Conservation (phyloP, 1,140 invertebrate species). For the Pseudachorutes palmiensis region DNA sequence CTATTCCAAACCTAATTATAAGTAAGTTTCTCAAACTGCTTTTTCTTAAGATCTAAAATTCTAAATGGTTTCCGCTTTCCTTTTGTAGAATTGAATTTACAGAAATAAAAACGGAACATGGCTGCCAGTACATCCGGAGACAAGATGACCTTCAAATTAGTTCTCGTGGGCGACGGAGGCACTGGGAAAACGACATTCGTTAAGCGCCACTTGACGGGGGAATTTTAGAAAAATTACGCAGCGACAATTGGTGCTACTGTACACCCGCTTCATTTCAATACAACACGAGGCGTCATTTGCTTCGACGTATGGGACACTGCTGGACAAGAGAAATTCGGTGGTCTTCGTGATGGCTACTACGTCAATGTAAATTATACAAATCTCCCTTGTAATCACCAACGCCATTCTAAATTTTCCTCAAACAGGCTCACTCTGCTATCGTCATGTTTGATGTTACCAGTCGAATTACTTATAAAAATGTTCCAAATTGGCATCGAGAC, state of each 20-base stretch:
- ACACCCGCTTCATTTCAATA: conserved; percentile 95
- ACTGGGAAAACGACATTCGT: conserved; percentile 99
- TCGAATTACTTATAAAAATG: conserved; percentile 98
- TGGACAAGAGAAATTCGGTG: conserved; percentile 99
- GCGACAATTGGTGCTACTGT: conserved; percentile 99
- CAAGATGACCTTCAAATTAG: conserved; percentile 89
- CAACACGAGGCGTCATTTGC: conserved; percentile 89
- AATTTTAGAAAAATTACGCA: conserved; percentile 99
- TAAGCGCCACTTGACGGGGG: conserved; percentile 97
- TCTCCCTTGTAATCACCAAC: background rate
- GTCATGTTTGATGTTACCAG: conserved; percentile 99
- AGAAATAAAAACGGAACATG: no score
- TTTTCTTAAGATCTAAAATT: no score
- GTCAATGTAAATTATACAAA: conserved; percentile 66
- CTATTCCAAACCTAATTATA: no score
- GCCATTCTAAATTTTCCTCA: background rate
- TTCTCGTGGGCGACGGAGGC: conserved; percentile 97
- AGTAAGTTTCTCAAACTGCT: no score
- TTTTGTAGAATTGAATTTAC: no score
- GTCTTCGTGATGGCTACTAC: conserved; percentile 97
- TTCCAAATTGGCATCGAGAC: conserved; percentile 98
- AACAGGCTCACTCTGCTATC: conserved; percentile 86
- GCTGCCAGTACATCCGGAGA: conserved; percentile 50
- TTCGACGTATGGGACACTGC: conserved; percentile 99
- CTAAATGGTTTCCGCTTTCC: no score